Conservation (phyloP, 2,797 vertebrate species). For the Cuculus canorus region DNA sequence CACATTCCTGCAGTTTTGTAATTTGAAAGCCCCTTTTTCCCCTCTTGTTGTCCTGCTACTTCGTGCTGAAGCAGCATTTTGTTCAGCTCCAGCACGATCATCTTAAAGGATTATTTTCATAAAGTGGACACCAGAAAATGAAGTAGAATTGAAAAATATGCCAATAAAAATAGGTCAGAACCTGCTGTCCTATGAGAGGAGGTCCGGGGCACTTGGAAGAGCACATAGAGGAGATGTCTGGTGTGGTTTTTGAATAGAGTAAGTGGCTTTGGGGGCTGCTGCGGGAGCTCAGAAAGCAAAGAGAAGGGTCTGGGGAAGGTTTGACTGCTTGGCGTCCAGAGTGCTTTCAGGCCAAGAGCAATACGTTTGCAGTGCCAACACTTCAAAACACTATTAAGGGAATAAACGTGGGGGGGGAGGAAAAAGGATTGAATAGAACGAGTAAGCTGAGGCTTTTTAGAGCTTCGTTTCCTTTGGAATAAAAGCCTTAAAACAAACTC, state of each 20-base stretch:
- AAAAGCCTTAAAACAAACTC: constrained; percentile 31
- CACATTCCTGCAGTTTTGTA: not conserved
- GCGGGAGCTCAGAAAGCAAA: not conserved
- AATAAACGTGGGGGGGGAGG: not conserved
- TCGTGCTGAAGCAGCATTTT: not conserved
- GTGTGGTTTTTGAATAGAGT: not conserved
- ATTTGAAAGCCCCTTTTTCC: not conserved
- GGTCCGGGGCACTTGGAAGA: not conserved
- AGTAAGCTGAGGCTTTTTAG: not conserved
- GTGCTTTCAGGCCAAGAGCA: not conserved
- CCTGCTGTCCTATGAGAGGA: not conserved
- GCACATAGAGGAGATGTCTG: not conserved
- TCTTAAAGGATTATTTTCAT: constrained; percentile 71
- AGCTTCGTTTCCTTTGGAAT: constrained; percentile 16
- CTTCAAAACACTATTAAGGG: not conserved
- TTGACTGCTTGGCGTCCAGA: constrained; percentile 17
- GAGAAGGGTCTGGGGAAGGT: not conserved
- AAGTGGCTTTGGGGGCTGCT: not conserved
- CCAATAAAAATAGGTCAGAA: constrained; percentile 55
- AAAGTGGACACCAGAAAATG: constrained; percentile 38
- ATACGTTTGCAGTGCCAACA: not conserved
- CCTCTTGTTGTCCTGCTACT: not conserved
- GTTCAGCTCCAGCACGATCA: not conserved
- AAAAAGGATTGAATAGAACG: not conserved
- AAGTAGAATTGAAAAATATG: constrained; percentile 49